phyloP scores from a whole-genome alignment of 2,888 invertebrate species.

The Lydus trimaculatus region DNA sequence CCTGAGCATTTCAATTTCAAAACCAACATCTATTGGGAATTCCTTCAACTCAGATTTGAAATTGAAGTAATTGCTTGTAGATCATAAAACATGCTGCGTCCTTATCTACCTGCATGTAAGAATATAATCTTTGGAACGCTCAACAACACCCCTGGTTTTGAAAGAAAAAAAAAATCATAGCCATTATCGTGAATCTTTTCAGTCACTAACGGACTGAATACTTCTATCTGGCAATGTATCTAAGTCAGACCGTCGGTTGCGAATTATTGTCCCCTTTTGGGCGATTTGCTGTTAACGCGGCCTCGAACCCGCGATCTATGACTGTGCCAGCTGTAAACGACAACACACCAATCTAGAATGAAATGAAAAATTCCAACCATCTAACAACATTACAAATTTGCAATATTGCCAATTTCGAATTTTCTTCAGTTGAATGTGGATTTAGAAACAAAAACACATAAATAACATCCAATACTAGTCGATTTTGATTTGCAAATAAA shows the following conservation, averaged over 20 bases:
- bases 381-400: constrained; percentile 28
- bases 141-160: constrained; percentile 17
- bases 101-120: too few species aligned
- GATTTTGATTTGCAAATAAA: too few species aligned
- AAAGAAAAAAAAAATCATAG: constrained; percentile 39
- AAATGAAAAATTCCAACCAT: constrained; percentile 43
- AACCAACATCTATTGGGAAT: too few species aligned
- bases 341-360: constrained; percentile 41
- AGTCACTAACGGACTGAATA: constrained; percentile 28
- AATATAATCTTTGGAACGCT: not conserved
- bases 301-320: constrained; percentile 53
- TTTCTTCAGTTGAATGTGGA: too few species aligned
- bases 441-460: too few species aligned
- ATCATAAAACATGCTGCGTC: too few species aligned
- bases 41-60: too few species aligned
- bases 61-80: too few species aligned
- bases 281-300: constrained; percentile 58
- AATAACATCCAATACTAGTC: too few species aligned
- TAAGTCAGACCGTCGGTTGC: constrained; percentile 50
- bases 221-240: constrained; percentile 47
- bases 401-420: constrained; percentile 20
- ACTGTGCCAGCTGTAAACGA: constrained; percentile 51
- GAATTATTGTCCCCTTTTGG: constrained; percentile 58
- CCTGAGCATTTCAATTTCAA: too few species aligned
- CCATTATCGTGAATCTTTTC: constrained; percentile 45